Percentiles rank a stretch among this genome's conserved stretches.
These are phyloP conservation scores for Tragelaphus strepsiceros DNA, from an alignment of 2,113 vertebrate genomes.

Conservation along the genomic window DNA sequence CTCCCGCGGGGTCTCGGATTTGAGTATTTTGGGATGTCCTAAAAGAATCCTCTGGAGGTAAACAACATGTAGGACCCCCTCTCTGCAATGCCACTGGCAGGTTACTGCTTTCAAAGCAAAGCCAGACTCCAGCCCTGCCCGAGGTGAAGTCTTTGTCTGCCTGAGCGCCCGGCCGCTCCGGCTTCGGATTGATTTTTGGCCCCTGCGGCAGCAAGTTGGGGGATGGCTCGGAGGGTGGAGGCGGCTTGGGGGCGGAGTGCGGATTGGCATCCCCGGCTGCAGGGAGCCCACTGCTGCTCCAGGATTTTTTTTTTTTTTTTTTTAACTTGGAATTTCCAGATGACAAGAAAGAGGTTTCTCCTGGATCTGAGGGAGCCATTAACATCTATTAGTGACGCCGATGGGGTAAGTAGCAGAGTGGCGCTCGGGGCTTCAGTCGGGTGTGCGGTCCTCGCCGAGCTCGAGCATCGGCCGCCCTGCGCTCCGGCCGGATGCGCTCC, in stretches of 20 bases:
- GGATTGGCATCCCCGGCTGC: constrained; percentile 38
- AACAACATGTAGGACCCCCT: neutral
- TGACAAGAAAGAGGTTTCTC: constrained; percentile 79
- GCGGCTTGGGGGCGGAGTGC: constrained; percentile 9
- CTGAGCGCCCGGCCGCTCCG: constrained; percentile 64
- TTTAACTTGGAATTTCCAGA: constrained; percentile 73
- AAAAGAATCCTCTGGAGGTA: neutral
- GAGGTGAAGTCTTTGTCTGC: constrained; percentile 80
- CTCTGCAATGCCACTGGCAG: neutral
- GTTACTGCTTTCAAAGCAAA: constrained; percentile 48
- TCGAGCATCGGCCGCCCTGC: constrained; percentile 74
- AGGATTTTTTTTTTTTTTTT: constrained; percentile 5
- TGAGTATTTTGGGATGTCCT: neutral
- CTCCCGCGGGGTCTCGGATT: neutral
- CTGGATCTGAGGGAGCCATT: constrained; percentile 86
- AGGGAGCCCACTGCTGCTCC: constrained; percentile 53
- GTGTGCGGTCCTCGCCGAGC: neutral
- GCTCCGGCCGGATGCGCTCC: constrained; percentile 64
- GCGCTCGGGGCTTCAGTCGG: constrained; percentile 53
- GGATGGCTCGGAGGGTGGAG: constrained; percentile 47
- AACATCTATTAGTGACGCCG: constrained; percentile 91
- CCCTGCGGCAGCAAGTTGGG: constrained; percentile 69
- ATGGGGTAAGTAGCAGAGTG: constrained; percentile 84
- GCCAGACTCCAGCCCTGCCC: constrained; percentile 61
- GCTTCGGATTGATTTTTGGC: constrained; percentile 80